These are phyloP conservation scores for pig (Sus scrofa) DNA, from an alignment of 2,113 vertebrate species.

Conservation along the genomic window DNA sequence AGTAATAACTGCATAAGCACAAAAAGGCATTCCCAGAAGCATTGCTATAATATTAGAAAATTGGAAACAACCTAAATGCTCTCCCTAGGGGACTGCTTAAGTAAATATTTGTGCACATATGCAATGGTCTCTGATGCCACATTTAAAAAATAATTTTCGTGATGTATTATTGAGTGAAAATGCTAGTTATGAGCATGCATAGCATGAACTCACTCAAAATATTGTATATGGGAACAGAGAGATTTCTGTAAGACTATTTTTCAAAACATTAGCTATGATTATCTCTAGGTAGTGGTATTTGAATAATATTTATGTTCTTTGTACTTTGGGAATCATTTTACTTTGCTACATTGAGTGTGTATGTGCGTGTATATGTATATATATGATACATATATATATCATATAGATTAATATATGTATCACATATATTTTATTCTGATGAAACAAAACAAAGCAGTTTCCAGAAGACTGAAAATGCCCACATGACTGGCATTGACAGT, in stretches of 20 bases:
- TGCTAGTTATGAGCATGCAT: background rate
- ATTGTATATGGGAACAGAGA: background rate
- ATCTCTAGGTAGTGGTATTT: background rate
- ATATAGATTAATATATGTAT: too few relatives aligned
- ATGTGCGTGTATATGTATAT: too few relatives aligned
- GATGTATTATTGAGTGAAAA: background rate
- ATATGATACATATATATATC: too few relatives aligned
- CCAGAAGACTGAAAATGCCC: background rate
- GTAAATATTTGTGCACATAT: background rate
- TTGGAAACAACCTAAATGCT: background rate
- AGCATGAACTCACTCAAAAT: background rate
- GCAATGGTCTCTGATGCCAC: background rate
- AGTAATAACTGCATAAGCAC: background rate
- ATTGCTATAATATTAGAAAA: background rate
- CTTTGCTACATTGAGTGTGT: background rate
- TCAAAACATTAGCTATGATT: background rate
- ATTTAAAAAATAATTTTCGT: slow-evolving; percentile 2
- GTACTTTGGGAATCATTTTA: background rate
- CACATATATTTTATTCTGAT: background rate
- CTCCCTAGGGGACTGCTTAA: background rate
- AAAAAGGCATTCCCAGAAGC: background rate
- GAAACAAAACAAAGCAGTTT: background rate
- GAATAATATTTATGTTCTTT: background rate
- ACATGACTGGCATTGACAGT: background rate
- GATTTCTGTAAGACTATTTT: background rate